A percentile compares a stretch with the other conserved stretches of the same genome.
phyloP scores from a whole-genome alignment of 2,888 invertebrate genomes.

The Spodoptera exigua region DNA sequence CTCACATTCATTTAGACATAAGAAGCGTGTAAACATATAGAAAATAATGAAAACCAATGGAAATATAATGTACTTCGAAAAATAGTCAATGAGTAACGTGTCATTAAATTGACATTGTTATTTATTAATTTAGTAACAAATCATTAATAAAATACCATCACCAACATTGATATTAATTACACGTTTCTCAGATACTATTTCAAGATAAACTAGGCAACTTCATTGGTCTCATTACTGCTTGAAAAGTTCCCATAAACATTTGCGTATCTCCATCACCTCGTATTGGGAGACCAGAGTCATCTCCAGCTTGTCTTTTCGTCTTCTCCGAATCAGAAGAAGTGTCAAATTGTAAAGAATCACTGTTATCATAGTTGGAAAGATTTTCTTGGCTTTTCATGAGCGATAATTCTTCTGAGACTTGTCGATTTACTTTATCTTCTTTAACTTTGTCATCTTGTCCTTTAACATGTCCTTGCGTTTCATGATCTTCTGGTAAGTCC shows the following conservation, averaged over 20 bases:
- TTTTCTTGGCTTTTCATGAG: slow-evolving; percentile 24
- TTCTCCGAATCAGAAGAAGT: slow-evolving; percentile 7
- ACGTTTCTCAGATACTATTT: not conserved
- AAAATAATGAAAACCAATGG: no score
- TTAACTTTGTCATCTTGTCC: not conserved
- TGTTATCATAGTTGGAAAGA: slow-evolving; percentile 23
- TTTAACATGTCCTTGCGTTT: not conserved
- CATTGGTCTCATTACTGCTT: slow-evolving; percentile 69
- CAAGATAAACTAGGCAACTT: slow-evolving; percentile 49
- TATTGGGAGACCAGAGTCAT: slow-evolving; percentile 21
- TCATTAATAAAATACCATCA: not conserved
- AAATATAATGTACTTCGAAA: no score
- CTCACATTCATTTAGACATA: no score
- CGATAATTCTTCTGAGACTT: not conserved
- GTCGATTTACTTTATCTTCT: not conserved
- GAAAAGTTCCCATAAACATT: slow-evolving; percentile 70
- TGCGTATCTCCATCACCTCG: slow-evolving; percentile 58
- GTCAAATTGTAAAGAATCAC: slow-evolving; percentile 16
- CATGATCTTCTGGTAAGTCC: not conserved
- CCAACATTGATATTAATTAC: not conserved
- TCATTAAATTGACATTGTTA: no score
- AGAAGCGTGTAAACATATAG: no score
- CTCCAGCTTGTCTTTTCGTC: slow-evolving; percentile 53
- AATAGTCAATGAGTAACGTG: no score
- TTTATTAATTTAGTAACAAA: no score